Base-by-base conservation (phyloP, 2,797 vertebrate species). In the Podarcis lilfordi region DNA sequence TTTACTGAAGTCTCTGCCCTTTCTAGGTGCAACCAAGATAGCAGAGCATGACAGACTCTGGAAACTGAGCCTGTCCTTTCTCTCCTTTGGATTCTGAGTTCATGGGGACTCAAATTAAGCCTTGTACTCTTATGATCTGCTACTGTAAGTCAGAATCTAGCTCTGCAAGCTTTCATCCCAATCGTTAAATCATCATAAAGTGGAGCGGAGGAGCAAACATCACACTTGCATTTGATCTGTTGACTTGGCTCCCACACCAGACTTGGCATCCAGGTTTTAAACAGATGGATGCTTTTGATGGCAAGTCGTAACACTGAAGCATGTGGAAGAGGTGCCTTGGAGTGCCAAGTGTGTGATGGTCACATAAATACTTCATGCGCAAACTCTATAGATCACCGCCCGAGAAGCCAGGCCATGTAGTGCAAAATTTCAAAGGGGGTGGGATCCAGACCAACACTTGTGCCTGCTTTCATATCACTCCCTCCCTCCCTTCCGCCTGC, bases 141-240 rank as follows among this genome's bases (percentile, higher is more conserved):
- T n/a, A 59, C 69, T 50, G 7, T 8, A 10, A 91, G 32, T 82
- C 59, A 61, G 82, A 77, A 82, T 89, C 9, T 78, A 82, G 11
- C 68, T 4, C 50, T 72, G 1, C 5, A 7, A 71, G 78, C 80
- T 13, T 71, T 55, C 10, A 10, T 55, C 78, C 32, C 87, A 43
- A 50, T 50, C 35, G 23, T 77, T 17, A 13, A 32, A 50, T 40
- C 85, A 25, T 61, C 59, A 37, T 79, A 59, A 69, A 1, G 29
- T 55, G 37, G 35, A 83, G 71, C 11, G 13, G 37, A 86, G 87
- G 40, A 40, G 2, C n/a, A 50, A n/a, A 79, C 50, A 81, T 85
- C 69, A 3, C 45, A 45, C 8, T 32, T 55, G 64, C 43, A 0
- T 3, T 71, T 50, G 76, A 82, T 74, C 64, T 68, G 80, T 61